These are phyloP conservation scores for Menura novaehollandiae DNA, from an alignment of 2,113 vertebrate genomes.

Conservation along the genomic window DNA sequence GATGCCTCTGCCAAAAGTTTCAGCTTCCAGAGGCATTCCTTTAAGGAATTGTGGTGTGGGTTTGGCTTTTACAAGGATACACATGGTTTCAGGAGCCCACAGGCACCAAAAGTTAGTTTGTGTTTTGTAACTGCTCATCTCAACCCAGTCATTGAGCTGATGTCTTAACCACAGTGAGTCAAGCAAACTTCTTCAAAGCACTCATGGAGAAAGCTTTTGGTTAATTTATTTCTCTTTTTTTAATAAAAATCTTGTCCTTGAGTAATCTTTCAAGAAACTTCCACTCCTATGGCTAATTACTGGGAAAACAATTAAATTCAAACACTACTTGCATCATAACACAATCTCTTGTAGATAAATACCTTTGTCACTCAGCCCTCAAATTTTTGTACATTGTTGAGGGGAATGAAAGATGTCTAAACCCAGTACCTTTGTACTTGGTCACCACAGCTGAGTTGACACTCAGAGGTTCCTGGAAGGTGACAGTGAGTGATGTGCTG, in stretches of 20 bases:
- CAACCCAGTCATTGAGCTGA: slow-evolving; percentile 30
- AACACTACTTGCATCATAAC: not conserved
- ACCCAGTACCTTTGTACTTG: slow-evolving; percentile 88
- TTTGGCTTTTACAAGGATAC: slow-evolving; percentile 51
- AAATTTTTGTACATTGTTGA: not conserved
- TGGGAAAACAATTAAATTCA: not conserved
- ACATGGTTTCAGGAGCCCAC: slow-evolving; percentile 55
- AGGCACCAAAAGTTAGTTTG: slow-evolving; percentile 53
- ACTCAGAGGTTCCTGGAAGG: slow-evolving; percentile 91
- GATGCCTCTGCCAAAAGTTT: slow-evolving; percentile 46
- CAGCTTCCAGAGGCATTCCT: slow-evolving; percentile 63
- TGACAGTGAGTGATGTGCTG: slow-evolving; percentile 88
- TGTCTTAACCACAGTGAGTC: slow-evolving; percentile 44
- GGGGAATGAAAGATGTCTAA: not conserved
- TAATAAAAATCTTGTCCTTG: not conserved
- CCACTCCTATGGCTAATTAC: not conserved
- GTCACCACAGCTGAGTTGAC: slow-evolving; percentile 92
- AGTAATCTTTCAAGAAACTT: not conserved
- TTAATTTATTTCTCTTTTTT: slow-evolving; percentile 8
- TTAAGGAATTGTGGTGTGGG: slow-evolving; percentile 51
- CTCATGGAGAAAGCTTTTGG: slow-evolving; percentile 24
- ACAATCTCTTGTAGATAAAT: not conserved
- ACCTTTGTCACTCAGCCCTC: not conserved
- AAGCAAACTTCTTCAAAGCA: slow-evolving; percentile 43
- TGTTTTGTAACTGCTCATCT: slow-evolving; percentile 55